Evolutionary conservation across 2,888 invertebrate species (phyloP).

Genomic region (Nebria salina): DNA sequence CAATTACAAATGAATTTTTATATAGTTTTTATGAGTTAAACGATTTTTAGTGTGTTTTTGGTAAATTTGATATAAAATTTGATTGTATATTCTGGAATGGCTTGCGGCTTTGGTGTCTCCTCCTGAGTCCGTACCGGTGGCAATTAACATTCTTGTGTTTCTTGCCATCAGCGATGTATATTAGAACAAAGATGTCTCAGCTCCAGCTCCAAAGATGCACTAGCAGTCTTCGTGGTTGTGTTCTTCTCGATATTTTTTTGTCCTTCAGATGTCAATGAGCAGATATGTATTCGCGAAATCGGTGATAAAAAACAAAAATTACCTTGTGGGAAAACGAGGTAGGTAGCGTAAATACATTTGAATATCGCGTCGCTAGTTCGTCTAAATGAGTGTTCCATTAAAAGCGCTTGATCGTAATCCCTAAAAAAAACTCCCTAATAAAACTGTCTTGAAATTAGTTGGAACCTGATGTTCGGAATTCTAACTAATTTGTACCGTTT

Average conservation of each 20-base stretch:
- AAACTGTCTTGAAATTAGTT: constrained; percentile 29
- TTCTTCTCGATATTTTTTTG: neutral
- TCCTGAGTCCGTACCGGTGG: constrained; percentile 38
- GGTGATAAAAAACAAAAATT: too few species aligned
- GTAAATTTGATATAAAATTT: too few species aligned
- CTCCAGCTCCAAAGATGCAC: constrained; percentile 24
- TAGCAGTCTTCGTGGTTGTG: neutral
- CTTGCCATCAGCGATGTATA: constrained; percentile 44
- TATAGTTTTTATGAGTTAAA: too few species aligned
- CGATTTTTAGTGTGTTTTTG: too few species aligned
- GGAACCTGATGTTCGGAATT: constrained; percentile 36
- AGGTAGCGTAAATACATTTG: too few species aligned
- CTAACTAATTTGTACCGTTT: constrained; percentile 34
- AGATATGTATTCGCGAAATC: too few species aligned
- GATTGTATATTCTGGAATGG: neutral
- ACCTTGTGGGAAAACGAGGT: too few species aligned
- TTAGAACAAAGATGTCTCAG: constrained; percentile 44
- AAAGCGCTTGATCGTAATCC: neutral
- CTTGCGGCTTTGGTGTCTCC: neutral
- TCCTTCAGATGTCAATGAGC: neutral
- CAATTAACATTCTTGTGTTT: constrained; percentile 46
- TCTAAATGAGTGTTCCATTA: neutral
- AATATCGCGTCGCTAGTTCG: too few species aligned
- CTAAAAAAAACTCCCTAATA: neutral
- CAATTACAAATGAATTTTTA: too few species aligned